These are phyloP conservation scores for Lepilemur ruficaudatus DNA, from an alignment of 2,797 vertebrate genomes.

Conservation along the genomic window DNA sequence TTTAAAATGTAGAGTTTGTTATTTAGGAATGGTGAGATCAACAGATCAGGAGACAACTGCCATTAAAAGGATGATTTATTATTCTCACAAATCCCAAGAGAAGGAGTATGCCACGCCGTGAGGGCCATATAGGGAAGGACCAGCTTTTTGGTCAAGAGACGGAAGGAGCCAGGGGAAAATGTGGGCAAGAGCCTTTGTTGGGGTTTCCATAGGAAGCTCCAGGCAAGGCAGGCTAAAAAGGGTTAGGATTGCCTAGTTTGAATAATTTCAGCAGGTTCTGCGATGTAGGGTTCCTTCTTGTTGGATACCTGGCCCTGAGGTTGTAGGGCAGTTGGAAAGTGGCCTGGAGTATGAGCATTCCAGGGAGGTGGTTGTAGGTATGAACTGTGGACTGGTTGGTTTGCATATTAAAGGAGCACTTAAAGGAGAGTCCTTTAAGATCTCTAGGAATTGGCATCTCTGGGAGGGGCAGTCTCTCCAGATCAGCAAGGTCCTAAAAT, in stretches of 20 bases:
- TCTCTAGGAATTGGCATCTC: neutral
- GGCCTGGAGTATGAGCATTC: neutral
- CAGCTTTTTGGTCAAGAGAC: neutral
- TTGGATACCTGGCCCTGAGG: neutral
- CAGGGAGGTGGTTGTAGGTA: neutral
- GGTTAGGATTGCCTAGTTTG: neutral
- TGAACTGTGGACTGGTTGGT: neutral
- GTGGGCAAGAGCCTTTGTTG: neutral
- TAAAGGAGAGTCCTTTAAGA: neutral
- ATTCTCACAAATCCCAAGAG: neutral
- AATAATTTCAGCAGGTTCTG: neutral
- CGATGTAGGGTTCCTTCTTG: neutral
- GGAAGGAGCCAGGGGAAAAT: neutral
- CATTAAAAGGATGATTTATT: neutral
- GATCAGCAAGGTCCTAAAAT: neutral
- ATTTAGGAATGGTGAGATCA: neutral
- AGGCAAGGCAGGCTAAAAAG: neutral
- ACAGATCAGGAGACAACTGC: neutral
- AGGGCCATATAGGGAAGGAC: neutral
- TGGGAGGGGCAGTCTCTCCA: neutral
- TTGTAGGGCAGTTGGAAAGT: neutral
- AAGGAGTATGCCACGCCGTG: neutral
- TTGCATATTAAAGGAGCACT: neutral
- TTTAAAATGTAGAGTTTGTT: neutral
- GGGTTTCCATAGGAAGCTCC: neutral